Evolutionary conservation across 2,888 invertebrate genomes (phyloP), one percentile per base, ranked within the genome.

Genomic region (Thereva nobilitata): DNA sequence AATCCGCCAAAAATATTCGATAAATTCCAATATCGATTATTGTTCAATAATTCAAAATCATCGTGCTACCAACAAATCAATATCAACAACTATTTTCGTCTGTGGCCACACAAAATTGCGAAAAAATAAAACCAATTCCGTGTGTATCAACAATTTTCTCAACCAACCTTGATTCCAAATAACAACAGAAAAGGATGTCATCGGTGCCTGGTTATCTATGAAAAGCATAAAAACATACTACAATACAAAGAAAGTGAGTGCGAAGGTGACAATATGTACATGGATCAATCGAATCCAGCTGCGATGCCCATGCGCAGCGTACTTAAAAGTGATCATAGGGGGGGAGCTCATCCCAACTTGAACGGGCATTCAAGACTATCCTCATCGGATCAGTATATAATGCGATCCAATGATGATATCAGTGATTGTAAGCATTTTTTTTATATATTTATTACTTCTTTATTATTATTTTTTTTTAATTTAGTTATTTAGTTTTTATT

Each of bases 211-310:
- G 95, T 95, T 79, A 94, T 96, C 84, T 95, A 95, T 80, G 93
- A 94, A 82, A 94, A 94, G 82, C 95, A 96, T 83, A 87, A 89
- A 78, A 96, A 96, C 84, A 93, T 96, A 74, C 86, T 96, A 71
- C 95, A 96, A 82, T 96, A 95, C 85, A 96, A 96, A 89, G 95
- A 95, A 86, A 95, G 96, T 96, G 85, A 94, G 95, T 92, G 81
- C 79, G 81, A 81, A 79, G 81, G 81, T 80, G 81, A 81, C 79
- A 80, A 77, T 80, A 81, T 81, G 80, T 81, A 81, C 80, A 79
- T 79, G 80, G 80, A 81, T 81, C 80, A 81, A 78, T 80, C 80
- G 78, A 81, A 81, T 78, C 80, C 81, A 78, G 80, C 81, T 78
- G 80, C 81, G 75, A 78, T 81, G 80, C 78, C 81, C 79, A 80